phyloP scores from a whole-genome alignment of 2,797 vertebrate species.

The Streptopelia turtur region DNA sequence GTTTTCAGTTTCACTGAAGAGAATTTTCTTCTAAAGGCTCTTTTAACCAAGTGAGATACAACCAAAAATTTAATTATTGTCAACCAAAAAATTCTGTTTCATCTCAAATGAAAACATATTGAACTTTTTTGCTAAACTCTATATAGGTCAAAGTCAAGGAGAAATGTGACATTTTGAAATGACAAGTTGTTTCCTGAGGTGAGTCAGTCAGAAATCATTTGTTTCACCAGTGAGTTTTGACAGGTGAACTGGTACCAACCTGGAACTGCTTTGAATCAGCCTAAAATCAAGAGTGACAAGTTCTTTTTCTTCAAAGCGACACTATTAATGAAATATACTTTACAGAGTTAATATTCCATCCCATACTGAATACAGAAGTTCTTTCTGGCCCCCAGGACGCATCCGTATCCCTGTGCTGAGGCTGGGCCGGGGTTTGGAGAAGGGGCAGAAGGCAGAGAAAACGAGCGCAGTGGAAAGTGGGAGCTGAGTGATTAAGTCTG shows the following conservation, averaged over 20 bases:
- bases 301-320: not conserved
- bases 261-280: not conserved
- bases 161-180: not conserved
- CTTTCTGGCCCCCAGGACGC: not conserved
- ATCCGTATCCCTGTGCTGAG: not conserved
- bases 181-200: not conserved
- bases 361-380: not conserved
- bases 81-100: rapidly evolving
- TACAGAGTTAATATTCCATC: not conserved
- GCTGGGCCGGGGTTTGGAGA: rapidly evolving
- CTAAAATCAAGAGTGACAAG: not conserved
- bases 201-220: not conserved
- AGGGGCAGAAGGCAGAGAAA: not conserved
- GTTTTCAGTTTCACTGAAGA: not conserved
- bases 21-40: not conserved
- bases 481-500: conserved; percentile 30
- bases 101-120: rapidly evolving
- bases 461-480: not conserved
- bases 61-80: not conserved
- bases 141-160: not conserved
- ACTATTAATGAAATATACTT: not conserved
- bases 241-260: not conserved
- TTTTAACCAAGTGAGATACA: not conserved
- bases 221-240: not conserved
- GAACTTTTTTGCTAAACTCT: not conserved